phyloP scores from a whole-genome alignment of 2,113 vertebrate species.

The Motacilla alba region DNA sequence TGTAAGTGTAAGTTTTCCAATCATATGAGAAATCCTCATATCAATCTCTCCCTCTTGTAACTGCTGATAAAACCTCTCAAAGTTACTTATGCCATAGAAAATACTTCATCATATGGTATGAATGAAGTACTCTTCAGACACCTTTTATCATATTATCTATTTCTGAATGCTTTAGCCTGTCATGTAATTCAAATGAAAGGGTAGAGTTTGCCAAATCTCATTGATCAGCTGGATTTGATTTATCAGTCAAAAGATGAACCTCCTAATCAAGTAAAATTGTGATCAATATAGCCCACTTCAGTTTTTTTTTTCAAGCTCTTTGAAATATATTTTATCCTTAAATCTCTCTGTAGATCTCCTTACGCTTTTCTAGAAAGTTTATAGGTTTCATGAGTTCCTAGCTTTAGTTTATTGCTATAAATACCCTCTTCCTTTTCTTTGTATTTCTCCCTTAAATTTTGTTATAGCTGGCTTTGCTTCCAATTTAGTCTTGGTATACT shows the following conservation, averaged over 20 bases:
- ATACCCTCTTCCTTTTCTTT: not conserved
- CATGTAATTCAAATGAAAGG: not conserved
- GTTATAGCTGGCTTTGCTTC: not conserved
- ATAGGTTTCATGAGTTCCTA: not conserved
- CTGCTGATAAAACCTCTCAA: not conserved
- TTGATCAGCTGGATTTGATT: not conserved
- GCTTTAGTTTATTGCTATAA: not conserved
- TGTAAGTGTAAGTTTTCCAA: not conserved
- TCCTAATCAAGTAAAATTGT: not conserved
- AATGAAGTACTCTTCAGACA: not conserved
- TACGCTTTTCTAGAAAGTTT: not conserved
- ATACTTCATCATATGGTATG: not conserved
- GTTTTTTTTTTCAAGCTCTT: not conserved
- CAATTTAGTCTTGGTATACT: not conserved
- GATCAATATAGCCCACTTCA: not conserved
- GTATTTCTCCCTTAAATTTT: not conserved
- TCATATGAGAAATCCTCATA: not conserved
- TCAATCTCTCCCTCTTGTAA: not conserved
- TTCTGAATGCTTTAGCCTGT: not conserved
- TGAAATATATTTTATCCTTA: not conserved
- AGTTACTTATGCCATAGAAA: not conserved
- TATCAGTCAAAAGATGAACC: not conserved
- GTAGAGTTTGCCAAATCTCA: not conserved
- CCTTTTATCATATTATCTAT: not conserved
- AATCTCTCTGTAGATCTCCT: not conserved